Evolutionary conservation across 2,113 vertebrate genomes (phyloP).

Genomic region (Amia ocellicauda): DNA sequence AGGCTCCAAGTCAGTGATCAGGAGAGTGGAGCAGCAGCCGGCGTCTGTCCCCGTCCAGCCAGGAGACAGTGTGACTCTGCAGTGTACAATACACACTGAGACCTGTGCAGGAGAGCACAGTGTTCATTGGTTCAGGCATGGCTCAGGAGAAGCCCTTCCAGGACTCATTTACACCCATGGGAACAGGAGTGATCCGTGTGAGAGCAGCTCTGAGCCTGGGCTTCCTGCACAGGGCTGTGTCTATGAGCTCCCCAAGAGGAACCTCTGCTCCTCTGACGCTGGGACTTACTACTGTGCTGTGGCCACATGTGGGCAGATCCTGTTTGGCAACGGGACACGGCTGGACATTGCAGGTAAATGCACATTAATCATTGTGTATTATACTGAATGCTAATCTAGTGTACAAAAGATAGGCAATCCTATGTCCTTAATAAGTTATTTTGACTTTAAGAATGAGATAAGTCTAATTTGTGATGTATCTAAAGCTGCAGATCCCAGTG

Average conservation of each 20-base stretch:
- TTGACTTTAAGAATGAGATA: no score
- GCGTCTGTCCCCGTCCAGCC: not conserved
- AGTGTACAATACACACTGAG: not conserved
- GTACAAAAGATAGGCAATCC: no score
- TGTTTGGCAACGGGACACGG: not conserved
- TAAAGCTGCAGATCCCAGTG: no score
- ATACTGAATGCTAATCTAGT: no score
- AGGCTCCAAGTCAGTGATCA: not conserved
- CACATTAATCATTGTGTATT: no score
- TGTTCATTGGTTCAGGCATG: not conserved
- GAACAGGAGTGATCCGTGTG: not conserved
- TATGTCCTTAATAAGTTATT: no score
- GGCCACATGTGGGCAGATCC: not conserved
- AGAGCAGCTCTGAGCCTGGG: not conserved
- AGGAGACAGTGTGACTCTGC: not conserved
- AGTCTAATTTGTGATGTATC: no score
- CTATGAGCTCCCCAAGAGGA: not conserved
- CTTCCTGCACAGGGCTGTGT: not conserved
- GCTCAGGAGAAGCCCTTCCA: not conserved
- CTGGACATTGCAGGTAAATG: no score
- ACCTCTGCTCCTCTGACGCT: not conserved
- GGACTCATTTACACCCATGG: not conserved
- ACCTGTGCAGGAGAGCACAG: not conserved
- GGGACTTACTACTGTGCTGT: conserved; percentile 4
- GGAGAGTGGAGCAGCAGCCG: not conserved